Evolutionary conservation across 2,888 invertebrate species (phyloP), one percentile per base, ranked within the genome.

Genomic region (Aquatica leii): DNA sequence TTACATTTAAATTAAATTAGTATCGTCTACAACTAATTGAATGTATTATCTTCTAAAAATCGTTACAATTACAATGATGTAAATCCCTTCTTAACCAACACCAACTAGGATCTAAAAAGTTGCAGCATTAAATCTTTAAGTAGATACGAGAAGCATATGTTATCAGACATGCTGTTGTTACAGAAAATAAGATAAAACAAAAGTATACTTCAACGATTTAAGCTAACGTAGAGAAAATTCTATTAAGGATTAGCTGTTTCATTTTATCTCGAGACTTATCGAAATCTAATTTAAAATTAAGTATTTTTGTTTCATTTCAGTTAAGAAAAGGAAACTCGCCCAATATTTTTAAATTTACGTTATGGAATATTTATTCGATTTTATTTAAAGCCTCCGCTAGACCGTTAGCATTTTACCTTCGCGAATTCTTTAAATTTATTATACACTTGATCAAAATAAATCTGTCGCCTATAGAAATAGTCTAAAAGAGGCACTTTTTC

Each of bases 181-280:
- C 34, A 18, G 41, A 59, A 59, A 52, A 59, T 59, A 43, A 51
- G 59, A 59, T 59, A 43, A 52, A 52, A 41, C 18, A 40, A 9
- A 40, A 24, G 24, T 6, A 24, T 24, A 24, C 46, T 46, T 46
- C 18, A 11, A 20, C 46, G 46, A 20, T 17, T 14, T 46, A 46
- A 46, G 46, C 46, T 18, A 46, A 20, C 46, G 18, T 18, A 46
- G 24, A 20, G 18, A 18, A 46, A 46, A 46, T 46, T 17, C 18
- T 18, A 46, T 18, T 18, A 46, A n/a, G 18, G 46, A 46, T 50
- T 50, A 50, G 50, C 31, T 15, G 20, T 9, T 24, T 34, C 12
- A 4, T 14, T 24, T 50, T 50, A 24, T 24, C 50, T 31, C 21
- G 31, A 20, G 8, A 46, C 18, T 46, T 43, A 15, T 43, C 43